Base-by-base conservation (phyloP, 2,888 invertebrate genomes). In the Drosophila paucipuncta region DNA sequence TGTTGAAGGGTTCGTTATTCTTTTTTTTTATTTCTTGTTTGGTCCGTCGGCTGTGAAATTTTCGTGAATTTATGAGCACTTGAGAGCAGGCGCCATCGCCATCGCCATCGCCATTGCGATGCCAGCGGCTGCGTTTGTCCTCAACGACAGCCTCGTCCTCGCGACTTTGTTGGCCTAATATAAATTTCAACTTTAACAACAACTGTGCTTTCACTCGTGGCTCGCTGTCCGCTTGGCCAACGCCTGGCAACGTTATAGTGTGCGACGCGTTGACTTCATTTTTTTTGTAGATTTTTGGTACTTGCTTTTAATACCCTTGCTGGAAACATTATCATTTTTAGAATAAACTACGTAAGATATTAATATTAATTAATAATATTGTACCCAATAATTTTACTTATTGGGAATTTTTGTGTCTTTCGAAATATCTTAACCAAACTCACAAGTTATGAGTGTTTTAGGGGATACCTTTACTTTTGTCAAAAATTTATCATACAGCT, bases 11-110 rank as follows among this genome's bases (percentile, higher is more conserved):
- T 80, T 81, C 59, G 66, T 58, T 58, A 57, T 54, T 9, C 16
- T 39, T 69, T 67, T 83, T 77, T 84, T 76, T 84, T 89, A 69
- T 82, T 76, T 87, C 82, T 87, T 73, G 83, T 80, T 74, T 72
- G 76, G 83, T 83, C 75, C 75, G 85, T 80, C 80, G 87, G 90
- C 88, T 88, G 90, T 88, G 88, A 88, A 88, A 87, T 79, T 87
- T 87, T 88, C 88, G 90, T 85, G 80, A 90, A 91, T 92, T 91
- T 91, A 91, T 92, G 88, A 82, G 85, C 91, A 89, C 92, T 91
- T 90, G 88, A 88, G 77, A 85, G 88, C 90, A 89, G 90, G 83
- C 89, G 85, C 85, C 83, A 85, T 75, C 68, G 66, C 83, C 82
- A 83, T 74, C 63, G 66, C 25, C 47, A 64, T 47, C 43, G 85